Conservation (phyloP, 2,797 vertebrate genomes). For the Mareca strepera region DNA sequence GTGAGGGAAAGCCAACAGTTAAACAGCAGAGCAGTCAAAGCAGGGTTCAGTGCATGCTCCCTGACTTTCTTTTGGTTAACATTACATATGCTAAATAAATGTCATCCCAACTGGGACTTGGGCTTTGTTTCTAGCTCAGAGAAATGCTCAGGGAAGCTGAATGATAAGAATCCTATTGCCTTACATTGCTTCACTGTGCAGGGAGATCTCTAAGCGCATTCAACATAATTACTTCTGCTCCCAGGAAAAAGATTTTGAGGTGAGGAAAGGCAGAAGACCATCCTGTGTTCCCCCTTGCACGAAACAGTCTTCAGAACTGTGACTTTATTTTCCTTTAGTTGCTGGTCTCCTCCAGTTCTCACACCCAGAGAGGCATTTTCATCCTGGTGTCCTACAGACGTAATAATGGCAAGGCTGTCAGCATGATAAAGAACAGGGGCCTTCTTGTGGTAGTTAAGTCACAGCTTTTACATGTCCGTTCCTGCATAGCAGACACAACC, state of each 20-base stretch:
- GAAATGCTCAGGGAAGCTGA: conserved; percentile 1
- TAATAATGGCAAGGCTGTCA: background rate
- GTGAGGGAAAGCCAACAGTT: background rate
- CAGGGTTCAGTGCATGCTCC: background rate
- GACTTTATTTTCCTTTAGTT: background rate
- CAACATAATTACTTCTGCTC: background rate
- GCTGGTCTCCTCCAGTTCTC: background rate
- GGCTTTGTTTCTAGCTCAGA: conserved; percentile 5
- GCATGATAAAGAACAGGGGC: background rate
- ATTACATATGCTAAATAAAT: conserved; percentile 53
- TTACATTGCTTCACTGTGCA: background rate
- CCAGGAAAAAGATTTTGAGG: background rate
- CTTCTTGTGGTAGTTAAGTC: background rate
- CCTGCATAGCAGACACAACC: background rate
- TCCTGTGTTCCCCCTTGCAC: background rate
- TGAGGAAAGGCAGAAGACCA: background rate
- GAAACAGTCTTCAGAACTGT: background rate
- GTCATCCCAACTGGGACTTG: background rate
- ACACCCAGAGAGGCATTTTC: background rate
- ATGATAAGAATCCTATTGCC: background rate
- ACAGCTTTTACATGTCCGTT: background rate
- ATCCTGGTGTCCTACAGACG: background rate
- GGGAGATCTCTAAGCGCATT: background rate
- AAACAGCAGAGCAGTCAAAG: background rate
- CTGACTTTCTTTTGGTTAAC: background rate